Conservation (phyloP, 2,888 invertebrate genomes). For the Enoplolaimus lenunculus region DNA sequence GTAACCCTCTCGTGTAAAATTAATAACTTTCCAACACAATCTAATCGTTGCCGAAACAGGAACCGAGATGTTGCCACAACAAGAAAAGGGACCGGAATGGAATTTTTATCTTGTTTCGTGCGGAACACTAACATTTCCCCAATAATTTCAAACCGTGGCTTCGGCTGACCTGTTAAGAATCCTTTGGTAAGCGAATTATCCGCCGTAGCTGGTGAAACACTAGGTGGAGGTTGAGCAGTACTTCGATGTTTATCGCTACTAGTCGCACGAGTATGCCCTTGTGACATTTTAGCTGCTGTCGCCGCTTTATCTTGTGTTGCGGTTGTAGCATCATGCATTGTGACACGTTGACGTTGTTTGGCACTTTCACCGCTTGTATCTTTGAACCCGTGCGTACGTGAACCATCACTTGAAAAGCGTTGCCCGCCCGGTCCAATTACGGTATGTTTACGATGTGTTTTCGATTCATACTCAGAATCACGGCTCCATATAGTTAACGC, state of each 20-base stretch:
- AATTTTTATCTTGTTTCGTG: too few species aligned
- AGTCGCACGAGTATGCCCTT: too few species aligned
- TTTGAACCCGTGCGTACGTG: background rate
- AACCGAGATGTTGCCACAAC: too few species aligned
- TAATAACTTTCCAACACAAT: too few species aligned
- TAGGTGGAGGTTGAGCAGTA: background rate
- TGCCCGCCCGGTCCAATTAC: background rate
- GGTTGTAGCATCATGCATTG: background rate
- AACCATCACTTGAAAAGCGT: background rate
- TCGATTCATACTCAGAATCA: slow-evolving; percentile 25
- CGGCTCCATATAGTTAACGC: slow-evolving; percentile 28
- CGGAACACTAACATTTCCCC: too few species aligned
- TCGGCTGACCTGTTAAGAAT: slow-evolving; percentile 14
- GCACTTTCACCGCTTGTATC: background rate
- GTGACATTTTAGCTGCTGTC: too few species aligned
- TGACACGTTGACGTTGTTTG: background rate
- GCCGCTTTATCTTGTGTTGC: too few species aligned
- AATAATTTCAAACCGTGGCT: too few species aligned
- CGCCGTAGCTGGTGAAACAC: background rate
- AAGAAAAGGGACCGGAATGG: too few species aligned
- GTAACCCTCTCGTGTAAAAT: too few species aligned
- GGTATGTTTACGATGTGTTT: background rate
- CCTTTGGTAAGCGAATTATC: background rate
- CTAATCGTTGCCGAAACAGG: too few species aligned
- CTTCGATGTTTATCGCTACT: background rate